Conservation (phyloP, 2,113 vertebrate genomes). For the Rhinoderma darwinii region DNA sequence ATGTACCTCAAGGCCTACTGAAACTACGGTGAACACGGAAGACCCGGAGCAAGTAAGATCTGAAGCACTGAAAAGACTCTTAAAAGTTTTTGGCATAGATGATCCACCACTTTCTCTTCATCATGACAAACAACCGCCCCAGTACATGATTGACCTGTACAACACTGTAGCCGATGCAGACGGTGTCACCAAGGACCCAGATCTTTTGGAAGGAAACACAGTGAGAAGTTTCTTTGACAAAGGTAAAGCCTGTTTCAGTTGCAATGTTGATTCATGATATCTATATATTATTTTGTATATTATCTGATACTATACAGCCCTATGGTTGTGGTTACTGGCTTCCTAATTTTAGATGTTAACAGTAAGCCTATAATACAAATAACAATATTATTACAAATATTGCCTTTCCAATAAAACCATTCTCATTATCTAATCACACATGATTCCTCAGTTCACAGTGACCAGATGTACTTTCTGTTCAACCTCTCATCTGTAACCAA, state of each 20-base stretch:
- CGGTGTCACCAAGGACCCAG: conserved; percentile 85
- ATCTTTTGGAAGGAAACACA: conserved; percentile 84
- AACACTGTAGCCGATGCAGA: conserved; percentile 84
- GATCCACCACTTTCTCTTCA: conserved; percentile 75
- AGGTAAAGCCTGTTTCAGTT: conserved; percentile 72
- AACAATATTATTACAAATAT: not conserved
- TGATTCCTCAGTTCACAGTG: conserved; percentile 72
- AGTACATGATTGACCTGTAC: conserved; percentile 93
- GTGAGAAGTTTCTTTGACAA: conserved; percentile 90
- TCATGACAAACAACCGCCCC: conserved; percentile 79
- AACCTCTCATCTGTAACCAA: conserved; percentile 81
- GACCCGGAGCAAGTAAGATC: conserved; percentile 69
- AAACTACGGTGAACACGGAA: conserved; percentile 61
- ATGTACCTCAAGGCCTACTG: not conserved
- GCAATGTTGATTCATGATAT: not conserved
- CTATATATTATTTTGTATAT: not conserved
- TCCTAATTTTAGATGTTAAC: not conserved
- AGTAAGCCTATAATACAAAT: no score
- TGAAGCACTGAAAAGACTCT: conserved; percentile 81
- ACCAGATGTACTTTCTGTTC: conserved; percentile 82
- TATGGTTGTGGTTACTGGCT: not conserved
- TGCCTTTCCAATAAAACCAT: no score
- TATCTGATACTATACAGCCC: not conserved
- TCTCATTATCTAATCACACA: not conserved
- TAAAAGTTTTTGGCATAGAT: conserved; percentile 90